Evolutionary conservation across 2,113 vertebrate genomes (phyloP).

Genomic region (Pelodiscus sinensis): DNA sequence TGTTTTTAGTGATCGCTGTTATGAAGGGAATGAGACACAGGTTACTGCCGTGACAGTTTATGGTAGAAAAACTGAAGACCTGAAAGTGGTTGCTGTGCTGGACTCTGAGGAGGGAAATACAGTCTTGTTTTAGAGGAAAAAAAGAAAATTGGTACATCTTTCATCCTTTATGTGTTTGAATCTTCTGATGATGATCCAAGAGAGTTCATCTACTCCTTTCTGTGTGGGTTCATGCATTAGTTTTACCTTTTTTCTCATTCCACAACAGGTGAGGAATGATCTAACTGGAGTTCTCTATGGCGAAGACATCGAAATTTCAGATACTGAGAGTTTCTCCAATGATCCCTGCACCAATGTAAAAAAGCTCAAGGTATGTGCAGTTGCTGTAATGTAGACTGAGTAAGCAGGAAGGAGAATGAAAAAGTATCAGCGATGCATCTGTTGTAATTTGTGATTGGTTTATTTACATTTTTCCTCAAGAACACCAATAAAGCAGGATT

Average conservation of each 20-base stretch:
- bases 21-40: neutral
- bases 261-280: slow-evolving; percentile 94
- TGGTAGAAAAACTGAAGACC: neutral
- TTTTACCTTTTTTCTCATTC: slow-evolving; percentile 65
- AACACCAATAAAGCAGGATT: neutral
- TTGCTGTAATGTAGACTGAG: neutral
- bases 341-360: slow-evolving; percentile 97
- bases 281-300: slow-evolving; percentile 95
- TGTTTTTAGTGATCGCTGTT: neutral
- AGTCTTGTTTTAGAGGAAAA: neutral
- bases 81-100: neutral
- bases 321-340: slow-evolving; percentile 98
- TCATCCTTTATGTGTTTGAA: neutral
- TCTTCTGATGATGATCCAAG: neutral
- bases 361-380: slow-evolving; percentile 93
- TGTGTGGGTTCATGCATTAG: slow-evolving; percentile 31
- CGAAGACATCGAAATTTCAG: slow-evolving; percentile 96
- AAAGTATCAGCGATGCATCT: neutral
- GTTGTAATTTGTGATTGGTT: neutral
- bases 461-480: neutral
- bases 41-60: neutral
- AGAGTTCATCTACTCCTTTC: neutral
- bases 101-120: neutral
- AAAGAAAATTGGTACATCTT: slow-evolving; percentile 15
- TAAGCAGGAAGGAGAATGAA: slow-evolving; percentile 1